Conservation (phyloP, 1,140 invertebrate species). For the Neodiprion fabricii region DNA sequence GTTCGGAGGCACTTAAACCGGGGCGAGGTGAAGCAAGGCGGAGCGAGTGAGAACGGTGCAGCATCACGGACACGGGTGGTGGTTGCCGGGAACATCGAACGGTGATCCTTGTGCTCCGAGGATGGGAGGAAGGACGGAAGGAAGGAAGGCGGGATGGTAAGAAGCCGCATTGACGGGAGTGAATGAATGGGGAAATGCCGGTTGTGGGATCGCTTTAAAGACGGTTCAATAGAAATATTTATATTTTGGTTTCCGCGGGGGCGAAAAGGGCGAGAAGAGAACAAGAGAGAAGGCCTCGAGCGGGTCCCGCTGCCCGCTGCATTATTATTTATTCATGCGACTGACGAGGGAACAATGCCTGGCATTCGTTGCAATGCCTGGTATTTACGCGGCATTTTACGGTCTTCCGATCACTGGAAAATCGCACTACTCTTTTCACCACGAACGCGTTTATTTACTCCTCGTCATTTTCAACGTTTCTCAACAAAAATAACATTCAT, state of each 20-base stretch:
- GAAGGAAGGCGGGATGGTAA: constrained; percentile 11
- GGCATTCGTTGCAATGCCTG: constrained; percentile 39
- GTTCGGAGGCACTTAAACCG: background rate
- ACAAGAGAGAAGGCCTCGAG: background rate
- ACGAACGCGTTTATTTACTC: background rate
- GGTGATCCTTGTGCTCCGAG: constrained; percentile 25
- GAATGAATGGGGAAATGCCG: constrained; percentile 14
- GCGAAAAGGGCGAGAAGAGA: background rate
- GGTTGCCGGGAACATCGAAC: background rate
- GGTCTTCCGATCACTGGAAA: constrained; percentile 28
- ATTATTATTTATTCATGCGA: constrained; percentile 55
- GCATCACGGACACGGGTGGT: background rate
- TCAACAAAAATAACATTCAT: background rate
- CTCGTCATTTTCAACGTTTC: background rate
- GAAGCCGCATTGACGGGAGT: constrained; percentile 12
- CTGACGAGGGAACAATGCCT: constrained; percentile 53
- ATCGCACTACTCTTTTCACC: constrained; percentile 16
- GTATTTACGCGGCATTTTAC: constrained; percentile 39
- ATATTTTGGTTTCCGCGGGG: constrained; percentile 44
- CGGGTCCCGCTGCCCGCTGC: constrained; percentile 16
- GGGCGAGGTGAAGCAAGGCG: background rate
- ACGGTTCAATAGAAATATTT: constrained; percentile 55
- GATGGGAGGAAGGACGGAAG: constrained; percentile 14
- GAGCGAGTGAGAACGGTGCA: background rate
- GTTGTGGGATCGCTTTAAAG: constrained; percentile 44